A percentile compares a stretch with the other conserved stretches of the same genome.
Conservation (phyloP, 2,797 vertebrate species). For the Neopelma chrysocephalum region DNA sequence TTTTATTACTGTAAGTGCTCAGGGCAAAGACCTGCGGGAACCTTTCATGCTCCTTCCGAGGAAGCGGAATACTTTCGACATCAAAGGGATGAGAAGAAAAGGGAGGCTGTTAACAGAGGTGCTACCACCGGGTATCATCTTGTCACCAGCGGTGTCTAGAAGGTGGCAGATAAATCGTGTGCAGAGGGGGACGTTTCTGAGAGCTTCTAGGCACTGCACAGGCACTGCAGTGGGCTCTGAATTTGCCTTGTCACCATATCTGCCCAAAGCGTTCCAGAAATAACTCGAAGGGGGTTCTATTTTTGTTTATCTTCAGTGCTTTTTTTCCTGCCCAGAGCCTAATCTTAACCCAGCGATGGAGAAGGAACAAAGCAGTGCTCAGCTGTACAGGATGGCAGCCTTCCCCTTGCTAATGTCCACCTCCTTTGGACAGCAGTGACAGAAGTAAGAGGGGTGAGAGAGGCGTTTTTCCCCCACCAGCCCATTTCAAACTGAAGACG, state of each 20-base stretch:
- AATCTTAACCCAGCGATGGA: not conserved
- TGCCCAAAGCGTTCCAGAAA: not conserved
- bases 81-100: conserved; percentile 1
- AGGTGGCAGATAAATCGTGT: not conserved
- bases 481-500: not conserved
- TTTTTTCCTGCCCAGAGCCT: not conserved
- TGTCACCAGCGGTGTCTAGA: not conserved
- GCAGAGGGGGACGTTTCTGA: not conserved
- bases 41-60: not conserved
- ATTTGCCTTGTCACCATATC: not conserved
- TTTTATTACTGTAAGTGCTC: not conserved
- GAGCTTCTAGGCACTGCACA: not conserved
- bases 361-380: not conserved
- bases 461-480: not conserved
- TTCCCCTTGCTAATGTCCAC: rapidly evolving
- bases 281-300: not conserved
- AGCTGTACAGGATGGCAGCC: not conserved
- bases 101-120: not conserved
- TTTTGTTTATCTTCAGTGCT: not conserved
- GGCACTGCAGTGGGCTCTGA: not conserved
- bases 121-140: not conserved
- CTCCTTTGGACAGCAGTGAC: not conserved
- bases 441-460: not conserved
- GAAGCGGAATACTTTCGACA: not conserved
- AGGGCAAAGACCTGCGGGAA: conserved; percentile 6